Percentiles rank a stretch among this genome's conserved stretches.
Evolutionary conservation across 1,140 invertebrate species (phyloP).

Genomic region (Lysiphlebus fabarum): DNA sequence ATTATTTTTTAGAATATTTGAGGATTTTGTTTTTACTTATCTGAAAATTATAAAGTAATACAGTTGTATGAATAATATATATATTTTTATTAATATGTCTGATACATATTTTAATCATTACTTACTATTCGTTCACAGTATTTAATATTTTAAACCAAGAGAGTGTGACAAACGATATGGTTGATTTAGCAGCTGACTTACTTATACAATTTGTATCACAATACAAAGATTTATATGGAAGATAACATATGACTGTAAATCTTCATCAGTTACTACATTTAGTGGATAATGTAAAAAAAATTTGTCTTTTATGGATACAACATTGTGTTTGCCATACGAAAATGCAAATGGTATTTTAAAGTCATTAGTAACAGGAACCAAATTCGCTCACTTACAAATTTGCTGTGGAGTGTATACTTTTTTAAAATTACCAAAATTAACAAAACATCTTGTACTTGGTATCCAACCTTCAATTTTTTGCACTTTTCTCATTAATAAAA

Average conservation of each 20-base stretch:
- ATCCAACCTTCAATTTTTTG: not conserved
- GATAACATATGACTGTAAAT: conserved; percentile 6
- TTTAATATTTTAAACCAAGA: conserved; percentile 23
- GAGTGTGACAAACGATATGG: conserved; percentile 12
- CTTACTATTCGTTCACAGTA: conserved; percentile 19
- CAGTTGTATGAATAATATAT: too few species aligned
- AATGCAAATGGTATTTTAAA: conserved; percentile 20
- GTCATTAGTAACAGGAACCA: not conserved
- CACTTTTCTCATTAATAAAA: not conserved
- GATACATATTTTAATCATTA: conserved; percentile 29
- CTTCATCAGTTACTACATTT: conserved; percentile 12
- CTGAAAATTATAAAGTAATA: too few species aligned
- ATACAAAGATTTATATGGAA: conserved; percentile 16
- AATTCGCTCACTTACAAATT: conserved; percentile 4
- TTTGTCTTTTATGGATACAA: conserved; percentile 13
- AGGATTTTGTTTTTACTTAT: too few species aligned
- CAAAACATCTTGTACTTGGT: not conserved
- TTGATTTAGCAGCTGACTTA: not conserved
- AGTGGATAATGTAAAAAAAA: too few species aligned
- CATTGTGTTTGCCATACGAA: conserved; percentile 19
- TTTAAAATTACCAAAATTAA: not conserved
- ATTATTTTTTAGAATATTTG: too few species aligned
- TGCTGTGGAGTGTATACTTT: not conserved
- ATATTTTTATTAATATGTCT: too few species aligned
- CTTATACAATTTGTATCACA: conserved; percentile 10